These are phyloP conservation scores for Hypocryptadius cinnamomeus DNA, from an alignment of 2,113 vertebrate genomes.

Conservation along the genomic window DNA sequence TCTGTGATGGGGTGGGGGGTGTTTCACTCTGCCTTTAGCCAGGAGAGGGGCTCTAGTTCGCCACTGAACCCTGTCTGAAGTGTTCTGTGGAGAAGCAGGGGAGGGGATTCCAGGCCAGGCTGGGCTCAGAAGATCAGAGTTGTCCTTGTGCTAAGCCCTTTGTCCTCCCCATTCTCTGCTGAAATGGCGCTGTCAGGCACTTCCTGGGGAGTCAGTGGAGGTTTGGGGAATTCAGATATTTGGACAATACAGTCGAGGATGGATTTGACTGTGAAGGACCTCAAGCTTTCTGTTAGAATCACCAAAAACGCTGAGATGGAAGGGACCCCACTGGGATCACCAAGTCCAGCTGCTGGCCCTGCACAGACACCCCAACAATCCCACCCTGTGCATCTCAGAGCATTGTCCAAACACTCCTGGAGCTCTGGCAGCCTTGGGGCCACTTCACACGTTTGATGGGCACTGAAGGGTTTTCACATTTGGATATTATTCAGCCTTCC, in stretches of 20 bases:
- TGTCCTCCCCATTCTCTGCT: neutral
- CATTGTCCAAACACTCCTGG: rapidly evolving
- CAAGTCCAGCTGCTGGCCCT: neutral
- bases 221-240: neutral
- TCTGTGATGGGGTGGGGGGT: neutral
- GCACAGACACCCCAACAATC: neutral
- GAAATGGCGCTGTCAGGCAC: rapidly evolving
- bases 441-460: neutral
- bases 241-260: rapidly evolving
- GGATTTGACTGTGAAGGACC: neutral
- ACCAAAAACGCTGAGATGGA: neutral
- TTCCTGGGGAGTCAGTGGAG: neutral
- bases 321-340: neutral
- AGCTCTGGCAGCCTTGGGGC: neutral
- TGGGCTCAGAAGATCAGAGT: neutral
- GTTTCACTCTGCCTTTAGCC: neutral
- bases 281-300: neutral
- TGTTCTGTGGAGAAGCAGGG: neutral
- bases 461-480: neutral
- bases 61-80: rapidly evolving
- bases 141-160: neutral
- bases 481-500: neutral
- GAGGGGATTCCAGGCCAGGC: no score
- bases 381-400: neutral
- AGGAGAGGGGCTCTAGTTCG: neutral